phyloP scores from a whole-genome alignment of 2,113 vertebrate species.

The Myotis brandtii region DNA sequence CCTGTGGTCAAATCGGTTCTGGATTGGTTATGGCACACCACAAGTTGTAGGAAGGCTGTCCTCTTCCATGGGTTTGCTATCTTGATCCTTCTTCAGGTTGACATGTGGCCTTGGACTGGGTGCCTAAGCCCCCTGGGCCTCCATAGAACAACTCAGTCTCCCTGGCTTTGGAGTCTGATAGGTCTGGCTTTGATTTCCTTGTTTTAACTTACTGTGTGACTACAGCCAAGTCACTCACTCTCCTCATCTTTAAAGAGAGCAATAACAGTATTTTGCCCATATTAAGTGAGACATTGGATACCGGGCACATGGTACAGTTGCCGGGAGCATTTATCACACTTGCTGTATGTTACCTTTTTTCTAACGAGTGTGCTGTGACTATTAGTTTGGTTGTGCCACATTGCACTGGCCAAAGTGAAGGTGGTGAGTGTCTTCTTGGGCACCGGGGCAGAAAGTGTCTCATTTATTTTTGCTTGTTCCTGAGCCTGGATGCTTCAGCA shows the following conservation, averaged over 20 bases:
- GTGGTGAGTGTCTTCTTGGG: neutral
- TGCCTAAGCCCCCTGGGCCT: no score
- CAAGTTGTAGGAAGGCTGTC: no score
- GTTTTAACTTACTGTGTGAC: neutral
- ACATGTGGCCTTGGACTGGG: no score
- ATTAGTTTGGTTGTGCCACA: neutral
- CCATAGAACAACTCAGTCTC: neutral
- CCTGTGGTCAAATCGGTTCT: neutral
- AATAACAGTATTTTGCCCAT: neutral
- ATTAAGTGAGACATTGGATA: neutral
- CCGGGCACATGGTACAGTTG: neutral
- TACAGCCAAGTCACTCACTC: neutral
- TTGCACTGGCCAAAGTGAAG: neutral
- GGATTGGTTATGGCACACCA: fast-evolving
- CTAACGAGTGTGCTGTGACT: neutral
- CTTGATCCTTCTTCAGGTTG: neutral
- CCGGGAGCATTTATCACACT: neutral
- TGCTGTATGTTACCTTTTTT: neutral
- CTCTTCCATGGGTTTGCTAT: neutral
- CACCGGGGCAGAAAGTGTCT: neutral
- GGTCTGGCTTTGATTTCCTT: neutral
- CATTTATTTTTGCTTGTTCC: neutral
- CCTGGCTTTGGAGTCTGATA: neutral
- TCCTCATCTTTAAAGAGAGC: neutral
- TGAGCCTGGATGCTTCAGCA: neutral